Base-by-base conservation (phyloP, 2,113 vertebrate genomes). In the Ciconia boyciana region DNA sequence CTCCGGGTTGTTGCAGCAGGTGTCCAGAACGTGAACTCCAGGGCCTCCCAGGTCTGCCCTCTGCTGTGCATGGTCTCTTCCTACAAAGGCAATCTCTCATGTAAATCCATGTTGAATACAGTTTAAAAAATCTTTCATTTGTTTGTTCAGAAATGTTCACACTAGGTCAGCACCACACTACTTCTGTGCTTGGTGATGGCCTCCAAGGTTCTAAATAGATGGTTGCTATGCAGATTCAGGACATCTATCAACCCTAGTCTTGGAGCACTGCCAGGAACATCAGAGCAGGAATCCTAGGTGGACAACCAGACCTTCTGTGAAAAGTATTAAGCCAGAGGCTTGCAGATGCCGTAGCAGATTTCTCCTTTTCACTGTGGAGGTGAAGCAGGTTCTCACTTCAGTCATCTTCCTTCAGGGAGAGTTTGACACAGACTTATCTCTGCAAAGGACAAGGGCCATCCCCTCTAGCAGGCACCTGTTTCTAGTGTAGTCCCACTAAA, bases 201-300 rank as follows among this genome's bases (percentile, higher is more conserved):
- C n/a, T 90, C n/a, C 22, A 64, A 58, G 57, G 79, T 54, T 94
- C 71, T 43, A 90, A 94, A 66, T 79, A 96, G 91, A 90, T 92
- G 86, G 71, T 43, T 92, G 22, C 58, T 88, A 55, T 9, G 62
- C 54, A 92, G 57, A 83, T 92, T 83, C 76, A 43, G 57, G 71
- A 66, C 39, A 83, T 83, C 57, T 71, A n/a, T 86, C 83, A 95
- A 48, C 61, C 12, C n/a, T n/a, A 7, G 39, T 68, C 70, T 88
- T 41, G 44, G 75, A 92, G 8, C 58, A 60, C 17, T 46, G 61
- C 93, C 93, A 94, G 64, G n/a, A 92, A 68, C 26, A 93, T 57
- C 41, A 69, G 10, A 83, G 32, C 25, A 76, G 39, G 78, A 94
- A 79, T 83, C 55, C 64, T 91, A 86, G 57, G 62, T 86, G 68